Conservation (phyloP, 2,797 vertebrate genomes). For the Anolis apletophallus region DNA sequence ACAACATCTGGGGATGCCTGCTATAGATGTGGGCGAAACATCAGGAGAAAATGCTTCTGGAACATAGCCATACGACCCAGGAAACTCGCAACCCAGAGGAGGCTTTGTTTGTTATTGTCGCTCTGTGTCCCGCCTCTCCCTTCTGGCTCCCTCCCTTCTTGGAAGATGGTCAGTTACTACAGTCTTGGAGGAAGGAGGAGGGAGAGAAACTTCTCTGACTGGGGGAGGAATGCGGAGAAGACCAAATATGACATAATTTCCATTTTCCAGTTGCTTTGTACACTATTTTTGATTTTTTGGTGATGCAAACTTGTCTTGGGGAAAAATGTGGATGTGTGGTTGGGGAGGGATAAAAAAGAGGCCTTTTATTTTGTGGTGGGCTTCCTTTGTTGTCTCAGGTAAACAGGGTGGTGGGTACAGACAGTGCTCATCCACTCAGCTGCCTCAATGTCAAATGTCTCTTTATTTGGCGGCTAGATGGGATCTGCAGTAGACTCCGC, state of each 20-base stretch:
- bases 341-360: background rate
- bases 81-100: background rate
- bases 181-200: constrained; percentile 46
- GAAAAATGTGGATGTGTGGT: constrained; percentile 20
- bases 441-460: constrained; percentile 65
- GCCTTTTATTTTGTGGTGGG: constrained; percentile 53
- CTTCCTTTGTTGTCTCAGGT: constrained; percentile 80
- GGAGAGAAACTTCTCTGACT: constrained; percentile 65
- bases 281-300: constrained; percentile 49
- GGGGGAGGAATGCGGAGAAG: constrained; percentile 44
- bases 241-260: constrained; percentile 22
- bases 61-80: no score
- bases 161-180: constrained; percentile 56
- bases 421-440: constrained; percentile 55
- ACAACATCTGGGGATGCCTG: no score
- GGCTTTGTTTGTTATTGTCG: constrained; percentile 32
- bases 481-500: constrained; percentile 49
- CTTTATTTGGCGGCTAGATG: constrained; percentile 67
- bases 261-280: background rate
- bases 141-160: constrained; percentile 39
- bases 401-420: constrained; percentile 71
- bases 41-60: no score
- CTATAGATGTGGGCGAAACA: no score
- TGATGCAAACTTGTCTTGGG: constrained; percentile 61
- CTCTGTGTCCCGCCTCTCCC: constrained; percentile 47